These are phyloP conservation scores for Gonioctena quinquepunctata DNA, from an alignment of 1,140 invertebrate species.

Conservation along the genomic window DNA sequence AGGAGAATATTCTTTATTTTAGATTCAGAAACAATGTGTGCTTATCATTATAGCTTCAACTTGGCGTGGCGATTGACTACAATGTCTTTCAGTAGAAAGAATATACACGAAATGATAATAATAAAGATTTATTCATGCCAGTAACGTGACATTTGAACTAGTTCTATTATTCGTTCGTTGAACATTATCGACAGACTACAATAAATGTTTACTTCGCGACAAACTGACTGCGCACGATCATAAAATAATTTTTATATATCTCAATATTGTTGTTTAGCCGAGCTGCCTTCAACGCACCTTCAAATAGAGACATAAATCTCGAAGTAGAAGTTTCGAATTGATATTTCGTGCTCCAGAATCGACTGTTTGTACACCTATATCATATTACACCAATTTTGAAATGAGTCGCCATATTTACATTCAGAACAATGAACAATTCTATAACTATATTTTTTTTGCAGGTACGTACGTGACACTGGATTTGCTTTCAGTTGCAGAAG, in stretches of 20 bases:
- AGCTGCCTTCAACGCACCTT: neutral
- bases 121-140: no score
- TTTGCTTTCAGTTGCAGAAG: no score
- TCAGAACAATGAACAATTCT: neutral
- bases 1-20: no score
- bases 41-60: no score
- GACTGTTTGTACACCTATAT: neutral
- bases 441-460: neutral
- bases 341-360: conserved; percentile 9
- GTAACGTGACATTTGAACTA: no score
- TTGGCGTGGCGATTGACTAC: no score
- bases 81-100: no score
- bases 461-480: neutral
- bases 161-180: no score
- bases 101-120: no score
- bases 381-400: neutral
- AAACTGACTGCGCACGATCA: neutral
- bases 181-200: neutral
- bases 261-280: neutral
- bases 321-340: neutral
- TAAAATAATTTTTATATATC: neutral
- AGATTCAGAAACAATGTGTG: no score
- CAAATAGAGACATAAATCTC: conserved; percentile 10
- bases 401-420: neutral
- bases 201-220: neutral